These are phyloP conservation scores for Anoncus sp. DNA, from an alignment of 2,888 invertebrate genomes.

Conservation along the genomic window DNA sequence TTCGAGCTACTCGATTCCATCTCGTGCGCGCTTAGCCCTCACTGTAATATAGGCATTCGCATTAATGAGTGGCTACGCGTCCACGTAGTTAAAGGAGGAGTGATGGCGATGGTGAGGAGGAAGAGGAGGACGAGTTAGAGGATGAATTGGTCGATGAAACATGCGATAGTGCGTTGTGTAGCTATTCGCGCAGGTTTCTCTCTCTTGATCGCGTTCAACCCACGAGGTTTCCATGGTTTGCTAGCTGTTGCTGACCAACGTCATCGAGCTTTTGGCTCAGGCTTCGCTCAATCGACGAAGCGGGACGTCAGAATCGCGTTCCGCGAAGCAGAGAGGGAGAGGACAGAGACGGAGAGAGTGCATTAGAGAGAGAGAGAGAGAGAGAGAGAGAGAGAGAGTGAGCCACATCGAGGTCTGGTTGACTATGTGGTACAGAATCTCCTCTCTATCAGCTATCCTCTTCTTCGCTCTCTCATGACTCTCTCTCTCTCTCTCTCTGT, in stretches of 20 bases:
- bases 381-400: conserved; percentile 5
- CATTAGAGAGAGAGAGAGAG: no score
- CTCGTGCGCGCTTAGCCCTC: conserved; percentile 44
- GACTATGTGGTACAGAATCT: conserved; percentile 15
- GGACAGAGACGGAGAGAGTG: conserved; percentile 3
- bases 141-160: conserved; percentile 51
- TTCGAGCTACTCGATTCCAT: conserved; percentile 53
- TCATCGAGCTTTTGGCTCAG: conserved; percentile 58
- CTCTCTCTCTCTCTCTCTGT: not conserved
- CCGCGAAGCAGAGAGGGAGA: conserved; percentile 56
- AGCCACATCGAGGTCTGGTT: conserved; percentile 15
- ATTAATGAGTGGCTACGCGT: conserved; percentile 72
- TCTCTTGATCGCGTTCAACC: conserved; percentile 41
- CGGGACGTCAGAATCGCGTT: conserved; percentile 78
- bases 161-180: conserved; percentile 17
- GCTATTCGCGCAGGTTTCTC: conserved; percentile 7
- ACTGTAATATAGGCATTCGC: conserved; percentile 72
- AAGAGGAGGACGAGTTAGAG: not conserved
- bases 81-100: conserved; percentile 67
- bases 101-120: conserved; percentile 42
- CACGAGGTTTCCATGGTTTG: conserved; percentile 44
- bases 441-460: not conserved
- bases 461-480: not conserved
- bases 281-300: conserved; percentile 75
- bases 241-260: conserved; percentile 50